phyloP scores from a whole-genome alignment of 2,113 vertebrate genomes.

The Clinocottus analis region DNA sequence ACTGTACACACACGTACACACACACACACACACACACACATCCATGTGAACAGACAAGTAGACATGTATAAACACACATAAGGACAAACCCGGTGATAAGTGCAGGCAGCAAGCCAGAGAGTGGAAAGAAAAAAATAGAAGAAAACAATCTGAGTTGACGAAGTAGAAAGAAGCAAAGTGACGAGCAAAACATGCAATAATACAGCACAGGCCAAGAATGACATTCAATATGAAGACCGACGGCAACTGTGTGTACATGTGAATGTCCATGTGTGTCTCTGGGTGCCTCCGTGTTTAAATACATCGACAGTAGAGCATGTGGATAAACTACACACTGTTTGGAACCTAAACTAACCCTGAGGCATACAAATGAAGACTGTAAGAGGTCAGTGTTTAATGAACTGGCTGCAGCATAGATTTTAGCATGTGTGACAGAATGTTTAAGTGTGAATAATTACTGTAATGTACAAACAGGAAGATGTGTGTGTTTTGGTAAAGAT shows the following conservation, averaged over 20 bases:
- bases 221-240: constrained; percentile 1
- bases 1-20: constrained; percentile 51
- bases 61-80: neutral
- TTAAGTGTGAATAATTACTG: neutral
- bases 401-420: neutral
- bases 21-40: neutral
- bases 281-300: neutral
- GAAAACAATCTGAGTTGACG: constrained; percentile 29
- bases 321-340: neutral
- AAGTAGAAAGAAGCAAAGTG: neutral
- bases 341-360: neutral
- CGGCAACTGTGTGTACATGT: neutral
- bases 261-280: neutral
- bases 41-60: neutral
- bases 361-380: neutral
- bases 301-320: too few relatives aligned
- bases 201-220: neutral
- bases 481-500: constrained; percentile 4
- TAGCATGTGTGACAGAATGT: neutral
- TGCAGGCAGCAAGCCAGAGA: constrained; percentile 52
- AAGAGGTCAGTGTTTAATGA: neutral
- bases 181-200: constrained; percentile 16
- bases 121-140: constrained; percentile 48
- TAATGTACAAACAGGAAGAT: neutral
- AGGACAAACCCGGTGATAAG: constrained; percentile 62